Percentiles rank a stretch among this genome's conserved stretches.
phyloP scores from a whole-genome alignment of 92 coral and sea anemone species.

The Montipora capitata region DNA sequence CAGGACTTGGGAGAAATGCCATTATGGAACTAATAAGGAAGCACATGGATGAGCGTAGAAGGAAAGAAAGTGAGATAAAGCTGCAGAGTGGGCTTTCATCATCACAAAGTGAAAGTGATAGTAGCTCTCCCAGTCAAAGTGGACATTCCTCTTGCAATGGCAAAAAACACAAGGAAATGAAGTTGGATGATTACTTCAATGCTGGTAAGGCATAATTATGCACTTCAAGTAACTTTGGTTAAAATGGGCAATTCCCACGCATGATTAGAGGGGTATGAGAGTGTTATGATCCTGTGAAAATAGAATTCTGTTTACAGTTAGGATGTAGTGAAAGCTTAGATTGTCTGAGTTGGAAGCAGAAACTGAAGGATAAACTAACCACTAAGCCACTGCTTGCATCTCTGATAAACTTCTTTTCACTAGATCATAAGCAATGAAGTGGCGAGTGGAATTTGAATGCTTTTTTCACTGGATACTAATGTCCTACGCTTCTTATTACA shows the following conservation, averaged over 20 bases:
- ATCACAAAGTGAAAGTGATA: not conserved
- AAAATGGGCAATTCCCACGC: too few species aligned
- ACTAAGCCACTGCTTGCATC: too few species aligned
- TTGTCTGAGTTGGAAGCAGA: too few species aligned
- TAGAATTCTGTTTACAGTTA: too few species aligned
- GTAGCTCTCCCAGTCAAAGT: not conserved
- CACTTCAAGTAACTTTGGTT: conserved; percentile 1
- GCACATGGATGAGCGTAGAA: conserved; percentile 70
- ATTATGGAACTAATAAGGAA: conserved; percentile 55
- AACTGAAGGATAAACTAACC: too few species aligned
- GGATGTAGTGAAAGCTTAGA: too few species aligned
- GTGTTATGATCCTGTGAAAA: not conserved
- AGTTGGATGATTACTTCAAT: conserved; percentile 44
- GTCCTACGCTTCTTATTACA: too few species aligned
- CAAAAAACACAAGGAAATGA: conserved; percentile 20
- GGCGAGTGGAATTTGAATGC: too few species aligned
- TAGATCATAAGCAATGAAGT: too few species aligned
- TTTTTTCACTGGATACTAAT: too few species aligned
- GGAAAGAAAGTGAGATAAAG: conserved; percentile 36
- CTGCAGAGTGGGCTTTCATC: not conserved
- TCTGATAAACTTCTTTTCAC: too few species aligned
- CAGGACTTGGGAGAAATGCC: conserved; percentile 65
- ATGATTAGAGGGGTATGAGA: too few species aligned
- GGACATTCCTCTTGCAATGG: conserved; percentile 35
- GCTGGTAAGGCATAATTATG: conserved; percentile 41